Evolutionary conservation across 2,888 invertebrate genomes (phyloP).

Genomic region (Aphrophora alni): DNA sequence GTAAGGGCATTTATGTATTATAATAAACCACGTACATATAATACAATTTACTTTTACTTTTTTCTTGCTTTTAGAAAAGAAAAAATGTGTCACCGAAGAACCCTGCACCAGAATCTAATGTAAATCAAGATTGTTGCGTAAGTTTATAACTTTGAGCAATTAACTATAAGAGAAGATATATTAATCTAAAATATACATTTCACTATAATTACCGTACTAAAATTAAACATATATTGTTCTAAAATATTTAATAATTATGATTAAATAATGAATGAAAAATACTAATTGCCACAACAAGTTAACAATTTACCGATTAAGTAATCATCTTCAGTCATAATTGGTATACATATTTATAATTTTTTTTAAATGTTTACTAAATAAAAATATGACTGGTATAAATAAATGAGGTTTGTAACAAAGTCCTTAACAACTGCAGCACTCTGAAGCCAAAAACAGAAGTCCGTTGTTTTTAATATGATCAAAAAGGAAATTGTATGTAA

Average conservation of each 20-base stretch:
- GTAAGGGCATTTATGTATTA: not conserved
- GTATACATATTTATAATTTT: no score
- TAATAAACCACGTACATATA: not conserved
- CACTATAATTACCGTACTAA: not conserved
- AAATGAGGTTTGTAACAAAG: no score
- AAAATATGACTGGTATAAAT: no score
- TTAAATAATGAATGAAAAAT: not conserved
- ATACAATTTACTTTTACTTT: not conserved
- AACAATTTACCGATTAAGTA: not conserved
- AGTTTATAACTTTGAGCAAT: not conserved
- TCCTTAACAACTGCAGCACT: no score
- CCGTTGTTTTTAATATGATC: no score
- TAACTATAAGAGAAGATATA: not conserved
- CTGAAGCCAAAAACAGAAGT: no score
- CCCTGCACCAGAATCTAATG: not conserved
- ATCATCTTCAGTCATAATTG: no score
- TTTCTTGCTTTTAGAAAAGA: not conserved
- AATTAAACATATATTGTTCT: not conserved
- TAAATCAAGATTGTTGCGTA: not conserved
- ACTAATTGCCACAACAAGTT: no score
- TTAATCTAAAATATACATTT: not conserved
- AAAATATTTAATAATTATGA: not conserved
- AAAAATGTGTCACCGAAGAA: not conserved
- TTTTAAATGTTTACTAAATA: no score
- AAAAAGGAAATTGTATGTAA: no score